Evolutionary conservation across 1,140 invertebrate species (phyloP), one percentile per base, ranked within the genome.

Genomic region (Dinothrombium tinctorium): DNA sequence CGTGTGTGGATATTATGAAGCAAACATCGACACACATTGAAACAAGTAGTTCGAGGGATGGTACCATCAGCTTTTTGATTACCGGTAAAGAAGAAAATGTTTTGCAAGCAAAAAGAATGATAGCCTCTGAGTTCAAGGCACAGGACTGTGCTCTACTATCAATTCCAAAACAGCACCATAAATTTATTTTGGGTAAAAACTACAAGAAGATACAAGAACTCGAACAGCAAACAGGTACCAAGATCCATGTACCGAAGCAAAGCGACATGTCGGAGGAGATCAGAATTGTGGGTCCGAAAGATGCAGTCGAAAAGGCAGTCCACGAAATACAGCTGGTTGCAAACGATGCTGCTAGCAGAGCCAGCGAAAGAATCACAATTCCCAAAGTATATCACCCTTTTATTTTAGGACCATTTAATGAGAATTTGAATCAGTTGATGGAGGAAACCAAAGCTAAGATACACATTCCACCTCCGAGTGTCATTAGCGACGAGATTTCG

Each of bases 351-450:
- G 75, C 76, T 56, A 51, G 39, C 28, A 43, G 26, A 33, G 84
- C 81, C 12, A 76, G 81, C 54, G 90, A 94, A 60, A 70, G 76
- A 41, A 62, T 94, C 41, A 66, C 64, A 12, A 74, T 98, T 49
- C 82, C 84, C 43, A 86, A 84, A 63, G 76, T 81, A 43, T 94
- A 80, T 56, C 86, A 94, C 64, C 84, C 87, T 2, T 96, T 95
- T 58, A 80, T 96, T 54, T 69, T 71, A 53, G 87, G 87, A 26
- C 78, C 84, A 7, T 73, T 76, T 54, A 80, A 79, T 56, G 73
- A 80, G 51, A 75, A 71, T 49, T 57, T 87, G 0, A 72, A 69
- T 36, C 68, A 69, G 23, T 62, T 95, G 52, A 72, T 67, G 42
- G 65, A 68, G 9, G 76, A 90, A 55, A 86, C 79, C 11, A 77